Percentiles rank a stretch among this genome's conserved stretches.
Conservation (phyloP, 1,140 invertebrate species). For the Doryteuthis pealeii region DNA sequence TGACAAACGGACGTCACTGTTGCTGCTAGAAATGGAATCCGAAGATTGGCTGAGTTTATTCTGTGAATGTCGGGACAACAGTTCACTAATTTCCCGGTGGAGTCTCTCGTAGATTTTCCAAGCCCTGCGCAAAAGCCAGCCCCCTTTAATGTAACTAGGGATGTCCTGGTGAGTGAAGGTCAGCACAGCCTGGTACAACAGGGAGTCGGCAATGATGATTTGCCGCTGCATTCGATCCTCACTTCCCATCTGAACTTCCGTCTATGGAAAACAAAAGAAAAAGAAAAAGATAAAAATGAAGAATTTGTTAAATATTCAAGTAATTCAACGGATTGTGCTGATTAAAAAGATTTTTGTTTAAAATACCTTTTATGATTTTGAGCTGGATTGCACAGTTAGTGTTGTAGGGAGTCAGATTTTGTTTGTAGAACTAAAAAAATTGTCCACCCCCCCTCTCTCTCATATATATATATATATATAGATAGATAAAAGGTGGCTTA, state of each 20-base stretch:
- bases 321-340: too few species aligned
- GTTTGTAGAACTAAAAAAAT: too few species aligned
- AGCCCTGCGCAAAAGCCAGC: slow-evolving; percentile 73
- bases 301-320: too few species aligned
- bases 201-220: slow-evolving; percentile 71
- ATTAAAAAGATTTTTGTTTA: too few species aligned
- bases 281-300: neutral
- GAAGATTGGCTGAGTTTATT: neutral
- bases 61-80: slow-evolving; percentile 59
- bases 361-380: too few species aligned
- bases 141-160: slow-evolving; percentile 71
- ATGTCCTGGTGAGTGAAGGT: slow-evolving; percentile 71
- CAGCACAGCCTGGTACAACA: slow-evolving; percentile 69
- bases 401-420: too few species aligned
- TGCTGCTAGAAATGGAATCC: neutral
- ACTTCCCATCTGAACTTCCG: slow-evolving; percentile 41
- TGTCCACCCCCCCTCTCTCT: too few species aligned
- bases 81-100: slow-evolving; percentile 66
- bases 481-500: too few species aligned
- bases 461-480: too few species aligned
- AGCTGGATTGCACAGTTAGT: too few species aligned
- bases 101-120: slow-evolving; percentile 75
- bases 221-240: slow-evolving; percentile 67
- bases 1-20: neutral
- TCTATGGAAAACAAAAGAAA: slow-evolving; percentile 24